Evolutionary conservation across 2,797 vertebrate genomes (phyloP).

Genomic region (Sebastes wilsoni): DNA sequence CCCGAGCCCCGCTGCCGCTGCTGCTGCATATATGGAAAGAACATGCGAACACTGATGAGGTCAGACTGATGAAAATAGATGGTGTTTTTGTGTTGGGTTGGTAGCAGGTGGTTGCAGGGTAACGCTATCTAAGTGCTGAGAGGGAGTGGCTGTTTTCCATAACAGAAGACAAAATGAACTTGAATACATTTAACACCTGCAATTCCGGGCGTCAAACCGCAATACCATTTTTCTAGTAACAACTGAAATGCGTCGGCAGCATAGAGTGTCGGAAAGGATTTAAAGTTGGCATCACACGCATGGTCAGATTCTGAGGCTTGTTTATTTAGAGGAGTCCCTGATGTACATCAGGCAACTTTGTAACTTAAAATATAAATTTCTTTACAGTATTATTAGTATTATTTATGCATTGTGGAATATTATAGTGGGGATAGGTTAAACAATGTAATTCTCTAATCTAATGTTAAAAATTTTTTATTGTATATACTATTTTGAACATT

Average conservation of each 20-base stretch:
- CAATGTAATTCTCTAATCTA: not conserved
- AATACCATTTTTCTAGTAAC: too few relatives aligned
- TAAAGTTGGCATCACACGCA: too few relatives aligned
- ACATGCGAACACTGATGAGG: slow-evolving; percentile 30
- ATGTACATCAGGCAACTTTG: not conserved
- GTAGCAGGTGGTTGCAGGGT: slow-evolving; percentile 62
- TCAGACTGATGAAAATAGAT: slow-evolving; percentile 60
- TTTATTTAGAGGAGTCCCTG: not conserved
- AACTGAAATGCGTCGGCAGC: not conserved
- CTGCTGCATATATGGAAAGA: slow-evolving; percentile 27
- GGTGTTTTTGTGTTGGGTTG: slow-evolving; percentile 33
- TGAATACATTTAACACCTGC: not conserved
- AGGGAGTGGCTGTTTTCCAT: slow-evolving; percentile 23
- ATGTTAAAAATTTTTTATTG: too few relatives aligned
- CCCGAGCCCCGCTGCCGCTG: slow-evolving; percentile 21
- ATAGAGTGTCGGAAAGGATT: not conserved
- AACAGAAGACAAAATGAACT: slow-evolving; percentile 2
- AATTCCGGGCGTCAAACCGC: not conserved
- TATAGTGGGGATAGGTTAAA: not conserved
- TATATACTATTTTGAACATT: not conserved
- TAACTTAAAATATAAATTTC: not conserved
- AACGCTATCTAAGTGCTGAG: slow-evolving; percentile 19
- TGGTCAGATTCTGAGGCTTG: not conserved
- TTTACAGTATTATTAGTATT: not conserved
- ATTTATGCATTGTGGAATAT: not conserved